These are phyloP conservation scores for Cheilinus undulatus DNA, from an alignment of 2,113 vertebrate species.

Conservation along the genomic window DNA sequence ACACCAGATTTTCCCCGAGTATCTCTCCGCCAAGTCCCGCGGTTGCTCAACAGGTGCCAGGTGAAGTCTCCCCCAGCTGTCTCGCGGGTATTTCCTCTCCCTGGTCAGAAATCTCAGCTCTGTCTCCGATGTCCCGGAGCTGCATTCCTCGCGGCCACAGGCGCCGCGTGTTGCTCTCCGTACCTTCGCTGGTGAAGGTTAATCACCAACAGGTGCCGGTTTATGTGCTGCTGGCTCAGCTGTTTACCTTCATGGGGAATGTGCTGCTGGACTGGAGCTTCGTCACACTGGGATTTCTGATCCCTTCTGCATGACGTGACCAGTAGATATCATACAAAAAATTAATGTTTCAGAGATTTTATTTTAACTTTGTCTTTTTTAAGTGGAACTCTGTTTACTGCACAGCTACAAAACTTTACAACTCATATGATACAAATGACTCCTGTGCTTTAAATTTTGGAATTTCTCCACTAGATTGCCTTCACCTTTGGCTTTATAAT, in stretches of 20 bases:
- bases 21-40: slow-evolving; percentile 10
- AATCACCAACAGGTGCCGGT: slow-evolving; percentile 81
- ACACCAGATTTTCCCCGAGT: slow-evolving; percentile 17
- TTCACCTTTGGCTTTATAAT: no score
- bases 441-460: no score
- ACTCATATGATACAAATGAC: no score
- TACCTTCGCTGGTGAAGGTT: slow-evolving; percentile 74
- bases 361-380: neutral
- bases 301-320: neutral
- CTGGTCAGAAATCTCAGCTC: slow-evolving; percentile 44
- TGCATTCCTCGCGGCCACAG: slow-evolving; percentile 52
- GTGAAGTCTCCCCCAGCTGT: slow-evolving; percentile 76
- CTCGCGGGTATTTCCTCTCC: slow-evolving; percentile 57
- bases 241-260: slow-evolving; percentile 69
- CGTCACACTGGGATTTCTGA: slow-evolving; percentile 46
- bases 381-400: neutral
- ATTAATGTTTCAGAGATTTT: neutral
- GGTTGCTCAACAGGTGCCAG: slow-evolving; percentile 79
- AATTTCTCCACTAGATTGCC: no score
- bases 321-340: neutral
- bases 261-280: slow-evolving; percentile 32
- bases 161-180: slow-evolving; percentile 22
- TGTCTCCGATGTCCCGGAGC: slow-evolving; percentile 54
- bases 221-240: slow-evolving; percentile 66
- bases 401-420: no score